Evolutionary conservation across 2,113 vertebrate species (phyloP).

Genomic region (Heterotilapia buettikoferi): DNA sequence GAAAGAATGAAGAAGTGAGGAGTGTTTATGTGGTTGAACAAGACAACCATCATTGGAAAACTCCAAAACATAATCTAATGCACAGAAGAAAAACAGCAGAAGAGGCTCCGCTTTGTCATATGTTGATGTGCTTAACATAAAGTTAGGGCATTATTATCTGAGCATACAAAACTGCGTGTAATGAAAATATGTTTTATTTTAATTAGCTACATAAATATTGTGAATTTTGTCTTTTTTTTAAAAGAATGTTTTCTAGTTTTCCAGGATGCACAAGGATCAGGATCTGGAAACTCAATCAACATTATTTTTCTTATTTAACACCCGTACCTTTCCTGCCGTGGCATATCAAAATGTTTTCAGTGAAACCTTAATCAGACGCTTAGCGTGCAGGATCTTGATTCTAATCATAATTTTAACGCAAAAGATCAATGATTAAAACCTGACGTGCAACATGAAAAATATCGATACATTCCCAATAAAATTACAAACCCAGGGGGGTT

Average conservation of each 20-base stretch:
- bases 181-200: neutral
- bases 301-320: neutral
- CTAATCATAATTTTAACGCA: neutral
- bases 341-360: neutral
- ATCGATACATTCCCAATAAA: neutral
- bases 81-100: neutral
- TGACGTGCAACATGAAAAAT: neutral
- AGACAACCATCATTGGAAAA: neutral
- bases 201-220: neutral
- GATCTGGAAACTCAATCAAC: neutral
- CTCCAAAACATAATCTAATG: neutral
- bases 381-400: neutral
- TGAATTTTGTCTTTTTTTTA: neutral
- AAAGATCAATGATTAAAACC: neutral
- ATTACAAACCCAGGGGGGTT: neutral
- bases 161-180: accelerated
- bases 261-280: neutral
- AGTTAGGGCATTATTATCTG: neutral
- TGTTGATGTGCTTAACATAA: neutral
- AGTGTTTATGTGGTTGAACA: neutral
- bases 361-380: neutral
- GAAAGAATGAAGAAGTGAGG: neutral
- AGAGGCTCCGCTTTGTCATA: accelerated
- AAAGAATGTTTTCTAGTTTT: neutral
- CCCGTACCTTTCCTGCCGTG: neutral